These are phyloP conservation scores for Proisotoma minuta DNA, from an alignment of 2,888 invertebrate species.

Conservation along the genomic window DNA sequence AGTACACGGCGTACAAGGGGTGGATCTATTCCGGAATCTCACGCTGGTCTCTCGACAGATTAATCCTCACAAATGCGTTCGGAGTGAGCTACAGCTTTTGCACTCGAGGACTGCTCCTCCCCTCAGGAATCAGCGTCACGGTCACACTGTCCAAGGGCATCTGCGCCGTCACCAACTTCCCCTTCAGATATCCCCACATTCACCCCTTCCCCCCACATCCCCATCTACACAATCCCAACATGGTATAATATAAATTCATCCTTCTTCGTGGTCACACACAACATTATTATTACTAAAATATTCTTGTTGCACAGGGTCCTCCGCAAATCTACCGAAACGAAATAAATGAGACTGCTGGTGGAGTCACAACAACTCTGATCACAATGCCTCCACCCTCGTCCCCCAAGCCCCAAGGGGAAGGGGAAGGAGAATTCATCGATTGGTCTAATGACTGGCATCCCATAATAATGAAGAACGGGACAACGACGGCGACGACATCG, in stretches of 20 bases:
- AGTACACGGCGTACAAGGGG: slow-evolving; percentile 82
- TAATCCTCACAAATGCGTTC: slow-evolving; percentile 77
- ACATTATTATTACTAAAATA: background rate
- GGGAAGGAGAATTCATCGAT: background rate
- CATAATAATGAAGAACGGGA: background rate
- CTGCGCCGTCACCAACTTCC: slow-evolving; percentile 53
- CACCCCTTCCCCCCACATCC: background rate
- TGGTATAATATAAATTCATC: background rate
- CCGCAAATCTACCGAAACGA: slow-evolving; percentile 3
- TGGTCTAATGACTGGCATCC: slow-evolving; percentile 18
- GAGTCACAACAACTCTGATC: background rate
- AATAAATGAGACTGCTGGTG: slow-evolving; percentile 1
- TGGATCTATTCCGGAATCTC: slow-evolving; percentile 82
- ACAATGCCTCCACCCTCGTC: background rate
- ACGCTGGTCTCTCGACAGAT: slow-evolving; percentile 74
- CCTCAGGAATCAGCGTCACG: slow-evolving; percentile 67
- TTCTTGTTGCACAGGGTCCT: background rate
- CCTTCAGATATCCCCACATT: background rate
- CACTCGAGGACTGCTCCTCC: slow-evolving; percentile 66
- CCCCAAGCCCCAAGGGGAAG: background rate
- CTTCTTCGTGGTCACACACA: background rate
- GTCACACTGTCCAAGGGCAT: slow-evolving; percentile 72
- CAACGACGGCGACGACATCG: background rate
- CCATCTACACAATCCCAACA: background rate
- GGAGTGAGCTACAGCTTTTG: slow-evolving; percentile 77